Evolutionary conservation across 2,888 invertebrate genomes (phyloP), one percentile per base, ranked within the genome.

Genomic region (Tiliacea aurago): DNA sequence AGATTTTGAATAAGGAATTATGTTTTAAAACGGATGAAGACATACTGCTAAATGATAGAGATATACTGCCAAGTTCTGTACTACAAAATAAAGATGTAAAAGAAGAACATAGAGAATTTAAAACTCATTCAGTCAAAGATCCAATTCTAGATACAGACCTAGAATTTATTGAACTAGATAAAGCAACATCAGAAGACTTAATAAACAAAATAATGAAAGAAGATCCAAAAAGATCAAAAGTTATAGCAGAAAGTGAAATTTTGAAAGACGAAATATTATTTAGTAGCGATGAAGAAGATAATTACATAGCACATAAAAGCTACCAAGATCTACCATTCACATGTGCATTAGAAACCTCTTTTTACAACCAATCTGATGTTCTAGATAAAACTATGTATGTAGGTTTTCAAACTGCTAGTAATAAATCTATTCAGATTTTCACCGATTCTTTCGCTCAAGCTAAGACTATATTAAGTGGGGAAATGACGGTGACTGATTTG

Each of bases 371-470:
- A 70, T 80, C 90, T 61, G 84, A 90, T 76, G 85, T 91, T 64
- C 79, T 94, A 59, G 92, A 95, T 45, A 91, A 92, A 86, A 93
- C 92, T 33, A 92, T 95, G 89, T 94, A 90, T 91, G 95, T 95
- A 15, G 95, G 94, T 0, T 96, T 96, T 78, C 95, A 94, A 84
- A 95, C 96, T 55, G 94, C 95, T 28, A 96, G 93, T 80, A 93
- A 96, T 80, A 95, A 93, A 63, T 92, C 93, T 55, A 95, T 95
- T 84, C 91, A 94, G 87, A 88, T 96, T 55, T 84, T 80, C 59
- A 88, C 91, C 59, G 90, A 92, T 18, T 94, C 95, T 18, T 94
- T 93, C 84, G 82, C 75, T 33, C 95, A 91, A 87, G 95, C 95
- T 2, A 90, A 92, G 86, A 90, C 72, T 82, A 83, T 96, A 20